Percentiles rank a stretch among this genome's conserved stretches.
Evolutionary conservation across 2,888 invertebrate genomes (phyloP).

Genomic region (Bombylius discolor): DNA sequence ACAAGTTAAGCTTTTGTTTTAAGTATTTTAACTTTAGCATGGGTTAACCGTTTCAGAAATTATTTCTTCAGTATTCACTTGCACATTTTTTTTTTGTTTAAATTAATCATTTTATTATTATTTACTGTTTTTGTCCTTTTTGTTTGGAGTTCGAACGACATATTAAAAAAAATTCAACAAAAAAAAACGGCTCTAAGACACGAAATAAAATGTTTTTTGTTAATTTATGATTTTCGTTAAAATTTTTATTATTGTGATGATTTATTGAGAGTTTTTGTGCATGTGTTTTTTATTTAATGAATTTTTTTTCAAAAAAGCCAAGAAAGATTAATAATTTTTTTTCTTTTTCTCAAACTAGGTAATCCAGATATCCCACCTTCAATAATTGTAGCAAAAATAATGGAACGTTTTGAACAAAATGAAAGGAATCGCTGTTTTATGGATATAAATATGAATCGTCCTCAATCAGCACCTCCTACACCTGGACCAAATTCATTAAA

Average conservation of each 20-base stretch:
- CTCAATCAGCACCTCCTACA: slow-evolving; percentile 17
- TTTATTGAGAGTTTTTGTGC: background rate
- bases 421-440: slow-evolving; percentile 34
- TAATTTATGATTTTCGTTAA: background rate
- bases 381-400: slow-evolving; percentile 68
- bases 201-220: too few species aligned
- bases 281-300: background rate
- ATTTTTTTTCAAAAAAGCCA: background rate
- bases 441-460: slow-evolving; percentile 14
- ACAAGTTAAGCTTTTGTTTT: too few species aligned
- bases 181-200: too few species aligned
- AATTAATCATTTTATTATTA: too few species aligned
- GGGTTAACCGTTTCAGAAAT: too few species aligned
- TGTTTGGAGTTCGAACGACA: too few species aligned
- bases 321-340: background rate
- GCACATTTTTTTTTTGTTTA: too few species aligned
- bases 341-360: slow-evolving; percentile 38
- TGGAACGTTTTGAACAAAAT: slow-evolving; percentile 52
- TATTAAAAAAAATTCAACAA: too few species aligned
- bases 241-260: background rate
- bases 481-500: slow-evolving; percentile 3
- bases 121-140: too few species aligned
- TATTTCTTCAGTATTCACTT: too few species aligned
- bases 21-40: too few species aligned
- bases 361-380: slow-evolving; percentile 67